Evolutionary conservation across 2,888 invertebrate genomes (phyloP).

Genomic region (Ceramica pisi): DNA sequence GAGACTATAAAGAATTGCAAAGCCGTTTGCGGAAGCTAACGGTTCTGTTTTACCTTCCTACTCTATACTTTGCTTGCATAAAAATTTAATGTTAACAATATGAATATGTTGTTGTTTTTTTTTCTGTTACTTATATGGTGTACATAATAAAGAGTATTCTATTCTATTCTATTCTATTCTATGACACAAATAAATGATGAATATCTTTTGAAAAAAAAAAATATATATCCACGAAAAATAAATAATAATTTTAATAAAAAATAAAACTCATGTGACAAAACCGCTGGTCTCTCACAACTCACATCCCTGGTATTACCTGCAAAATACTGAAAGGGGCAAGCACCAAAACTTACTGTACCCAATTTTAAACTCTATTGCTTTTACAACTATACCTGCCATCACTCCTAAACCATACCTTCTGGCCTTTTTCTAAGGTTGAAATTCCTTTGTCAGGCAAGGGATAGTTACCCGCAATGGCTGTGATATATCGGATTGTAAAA

Average conservation of each 20-base stretch:
- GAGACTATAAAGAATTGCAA: too few species aligned
- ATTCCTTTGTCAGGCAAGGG: not conserved
- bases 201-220: too few species aligned
- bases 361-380: slow-evolving; percentile 77
- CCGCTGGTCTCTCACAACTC: slow-evolving; percentile 12
- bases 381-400: slow-evolving; percentile 7
- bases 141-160: too few species aligned
- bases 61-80: too few species aligned
- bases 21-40: too few species aligned
- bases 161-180: too few species aligned
- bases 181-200: too few species aligned
- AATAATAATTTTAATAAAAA: not conserved
- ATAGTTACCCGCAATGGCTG: slow-evolving; percentile 60
- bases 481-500: slow-evolving; percentile 68
- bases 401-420: slow-evolving; percentile 12
- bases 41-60: too few species aligned
- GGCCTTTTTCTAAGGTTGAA: not conserved
- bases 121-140: too few species aligned
- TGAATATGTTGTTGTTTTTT: too few species aligned
- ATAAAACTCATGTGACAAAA: not conserved
- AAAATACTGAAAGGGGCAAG: slow-evolving; percentile 67
- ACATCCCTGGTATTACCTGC: slow-evolving; percentile 48
- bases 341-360: slow-evolving; percentile 78
- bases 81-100: too few species aligned
- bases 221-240: too few species aligned